Base-by-base conservation (phyloP, 2,113 vertebrate species). In the Orientallactaga bullata region DNA sequence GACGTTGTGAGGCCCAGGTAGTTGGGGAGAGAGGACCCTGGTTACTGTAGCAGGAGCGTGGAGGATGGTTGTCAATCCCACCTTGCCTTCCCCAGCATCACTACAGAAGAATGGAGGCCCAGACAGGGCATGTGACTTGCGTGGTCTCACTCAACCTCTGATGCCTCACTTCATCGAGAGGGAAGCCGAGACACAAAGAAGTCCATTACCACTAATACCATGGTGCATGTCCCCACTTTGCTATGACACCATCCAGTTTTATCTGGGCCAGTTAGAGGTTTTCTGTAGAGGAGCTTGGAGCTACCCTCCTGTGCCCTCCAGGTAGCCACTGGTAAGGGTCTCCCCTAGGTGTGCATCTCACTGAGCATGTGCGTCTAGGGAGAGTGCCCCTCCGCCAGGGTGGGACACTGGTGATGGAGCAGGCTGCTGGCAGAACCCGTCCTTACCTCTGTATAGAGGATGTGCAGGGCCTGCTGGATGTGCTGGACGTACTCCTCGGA, bases 381-480 rank as follows among this genome's bases (percentile, higher is more conserved):
- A 60, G 26, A 60, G 39, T 1, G 30, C 3, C 7, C 24, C 35
- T 26, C 21, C 32, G 17, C 32, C 30, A 32, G 42, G 42, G 42
- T 8, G 18, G 1, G 1, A 58, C 66, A 81, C 16, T 1, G 39
- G 30, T 28, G 55, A 10, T 2, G n/a, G 28, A 63, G 39, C 6
- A 6, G 20, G 60, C 9, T 24, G 60, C 60, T 24, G 24, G 28
- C 9, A 23, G 87, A 55, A n/a, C 10, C 28, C 97, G 97, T 97
- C 99, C 99, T 98, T 98, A 99, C 99, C 99, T 99, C 98, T 47
- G 98, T 9, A 51, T 99, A 99, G 79, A 99, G 97, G 37, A 99
- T 96, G 95, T 99, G 98, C 98, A 99, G 96, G 95, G 99, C 97
- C 6, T 98, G 97, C 89, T 95, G 98, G 94, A 99, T 95, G 88